These are phyloP conservation scores for Peromyscus californicus DNA, from an alignment of 2,113 vertebrate species.

Conservation along the genomic window DNA sequence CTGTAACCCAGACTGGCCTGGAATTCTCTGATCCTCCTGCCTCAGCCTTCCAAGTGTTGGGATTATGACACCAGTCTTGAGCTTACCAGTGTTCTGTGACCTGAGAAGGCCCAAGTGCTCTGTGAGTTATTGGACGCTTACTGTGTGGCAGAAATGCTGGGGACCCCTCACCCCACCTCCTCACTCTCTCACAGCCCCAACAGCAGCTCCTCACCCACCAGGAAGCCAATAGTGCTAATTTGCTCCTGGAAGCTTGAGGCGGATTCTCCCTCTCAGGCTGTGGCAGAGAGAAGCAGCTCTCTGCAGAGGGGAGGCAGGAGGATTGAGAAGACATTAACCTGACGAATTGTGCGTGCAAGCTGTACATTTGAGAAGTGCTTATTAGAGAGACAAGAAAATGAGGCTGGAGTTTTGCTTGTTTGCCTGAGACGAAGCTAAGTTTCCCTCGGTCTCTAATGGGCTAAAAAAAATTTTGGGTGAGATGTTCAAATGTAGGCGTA, in stretches of 20 bases:
- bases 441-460: slow-evolving; percentile 21
- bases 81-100: fast-evolving
- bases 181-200: fast-evolving
- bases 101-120: fast-evolving
- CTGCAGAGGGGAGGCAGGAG: neutral
- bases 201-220: neutral
- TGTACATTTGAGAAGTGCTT: slow-evolving; percentile 47
- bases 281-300: neutral
- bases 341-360: neutral
- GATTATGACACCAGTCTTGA: neutral
- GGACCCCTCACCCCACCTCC: neutral
- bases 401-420: slow-evolving; percentile 39
- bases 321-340: slow-evolving; percentile 16
- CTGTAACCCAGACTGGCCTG: neutral
- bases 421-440: slow-evolving; percentile 56
- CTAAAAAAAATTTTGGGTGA: neutral
- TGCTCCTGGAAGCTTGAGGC: neutral
- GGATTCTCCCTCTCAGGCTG: neutral
- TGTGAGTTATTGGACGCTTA: neutral
- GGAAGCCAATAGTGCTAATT: neutral
- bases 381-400: slow-evolving; percentile 60
- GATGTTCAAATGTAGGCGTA: neutral
- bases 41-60: neutral
- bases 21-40: neutral
- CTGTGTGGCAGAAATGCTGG: fast-evolving